A percentile compares a stretch with the other conserved stretches of the same genome.
These are phyloP conservation scores for Elachura formosa DNA, from an alignment of 2,113 vertebrate species.

Conservation along the genomic window DNA sequence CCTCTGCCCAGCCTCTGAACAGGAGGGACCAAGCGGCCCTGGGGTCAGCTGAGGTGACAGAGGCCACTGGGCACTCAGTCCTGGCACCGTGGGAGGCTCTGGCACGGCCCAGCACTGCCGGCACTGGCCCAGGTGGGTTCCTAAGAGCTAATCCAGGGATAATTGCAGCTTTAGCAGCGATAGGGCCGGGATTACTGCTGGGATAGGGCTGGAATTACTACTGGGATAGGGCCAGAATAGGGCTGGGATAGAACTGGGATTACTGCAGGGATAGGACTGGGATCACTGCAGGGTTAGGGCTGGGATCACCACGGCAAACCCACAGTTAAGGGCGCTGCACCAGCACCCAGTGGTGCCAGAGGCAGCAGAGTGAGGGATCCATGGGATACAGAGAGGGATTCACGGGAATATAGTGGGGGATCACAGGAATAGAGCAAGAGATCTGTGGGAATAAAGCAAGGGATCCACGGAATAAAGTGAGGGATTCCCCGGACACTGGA, in stretches of 20 bases:
- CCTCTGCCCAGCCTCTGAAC: neutral
- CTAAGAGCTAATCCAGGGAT: conserved; percentile 19
- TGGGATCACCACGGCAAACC: too few species aligned
- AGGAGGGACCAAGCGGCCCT: neutral
- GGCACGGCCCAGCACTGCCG: neutral
- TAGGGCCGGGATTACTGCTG: conserved; percentile 10
- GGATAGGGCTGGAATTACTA: too few species aligned
- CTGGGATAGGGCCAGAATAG: too few species aligned
- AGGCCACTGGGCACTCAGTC: neutral
- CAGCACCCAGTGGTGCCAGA: too few species aligned
- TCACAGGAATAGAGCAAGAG: fast-evolving
- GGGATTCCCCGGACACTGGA: fast-evolving
- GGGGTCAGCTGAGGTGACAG: conserved; percentile 14
- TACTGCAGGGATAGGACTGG: too few species aligned
- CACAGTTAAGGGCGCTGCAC: too few species aligned
- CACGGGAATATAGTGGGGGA: fast-evolving
- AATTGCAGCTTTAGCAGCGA: conserved; percentile 23
- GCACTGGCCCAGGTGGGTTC: neutral
- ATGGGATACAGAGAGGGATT: fast-evolving
- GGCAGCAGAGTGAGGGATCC: fast-evolving
- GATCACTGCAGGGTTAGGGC: too few species aligned
- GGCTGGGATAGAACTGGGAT: too few species aligned
- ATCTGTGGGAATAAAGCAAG: fast-evolving
- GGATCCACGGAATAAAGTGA: neutral
- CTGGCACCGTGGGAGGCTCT: neutral